Evolutionary conservation across 2,797 vertebrate species (phyloP).

Genomic region (Sebastes ruberrimus): DNA sequence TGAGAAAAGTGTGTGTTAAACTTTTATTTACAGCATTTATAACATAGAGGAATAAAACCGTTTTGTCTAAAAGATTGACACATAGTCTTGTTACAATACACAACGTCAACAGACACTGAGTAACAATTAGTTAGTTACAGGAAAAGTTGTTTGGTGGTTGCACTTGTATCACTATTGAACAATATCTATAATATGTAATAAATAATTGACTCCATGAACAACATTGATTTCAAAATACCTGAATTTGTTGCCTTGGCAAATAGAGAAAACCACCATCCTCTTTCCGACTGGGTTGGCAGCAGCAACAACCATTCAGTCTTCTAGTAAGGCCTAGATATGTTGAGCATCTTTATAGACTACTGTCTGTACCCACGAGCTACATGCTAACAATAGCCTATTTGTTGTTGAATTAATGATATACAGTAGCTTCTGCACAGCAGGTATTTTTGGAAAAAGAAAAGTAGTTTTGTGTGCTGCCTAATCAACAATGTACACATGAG

Average conservation of each 20-base stretch:
- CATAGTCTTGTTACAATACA: background rate
- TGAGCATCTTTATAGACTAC: background rate
- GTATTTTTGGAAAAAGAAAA: background rate
- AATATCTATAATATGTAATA: no score
- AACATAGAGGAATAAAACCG: background rate
- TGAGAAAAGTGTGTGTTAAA: background rate
- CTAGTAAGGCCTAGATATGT: background rate
- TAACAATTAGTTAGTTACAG: background rate
- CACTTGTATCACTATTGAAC: background rate
- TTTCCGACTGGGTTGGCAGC: background rate
- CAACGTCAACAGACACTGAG: background rate
- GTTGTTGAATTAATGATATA: slow-evolving; percentile 6
- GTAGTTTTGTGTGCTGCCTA: background rate
- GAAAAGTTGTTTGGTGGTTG: background rate
- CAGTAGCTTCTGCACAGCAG: slow-evolving; percentile 4
- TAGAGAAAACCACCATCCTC: background rate
- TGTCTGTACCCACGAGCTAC: background rate
- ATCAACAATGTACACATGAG: slow-evolving; percentile 7
- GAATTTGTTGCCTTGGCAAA: background rate
- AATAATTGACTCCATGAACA: background rate
- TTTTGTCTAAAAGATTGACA: background rate
- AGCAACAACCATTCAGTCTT: background rate
- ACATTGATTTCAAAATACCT: background rate
- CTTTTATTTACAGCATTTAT: background rate
- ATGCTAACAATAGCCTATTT: background rate